phyloP scores from a whole-genome alignment of 2,888 invertebrate genomes.

The Ormyrus nitidulus region DNA sequence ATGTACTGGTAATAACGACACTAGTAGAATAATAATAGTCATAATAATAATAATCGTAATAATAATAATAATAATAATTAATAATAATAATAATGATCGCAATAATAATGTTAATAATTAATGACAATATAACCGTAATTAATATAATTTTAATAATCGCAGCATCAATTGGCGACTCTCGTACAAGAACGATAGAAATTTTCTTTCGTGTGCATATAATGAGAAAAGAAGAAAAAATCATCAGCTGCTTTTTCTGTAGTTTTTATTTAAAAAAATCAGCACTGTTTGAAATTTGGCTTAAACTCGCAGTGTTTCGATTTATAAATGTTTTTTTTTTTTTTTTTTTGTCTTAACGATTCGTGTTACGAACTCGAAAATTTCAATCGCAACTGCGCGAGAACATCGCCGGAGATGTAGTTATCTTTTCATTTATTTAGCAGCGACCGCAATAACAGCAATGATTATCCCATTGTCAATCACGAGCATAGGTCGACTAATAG shows the following conservation, averaged over 20 bases:
- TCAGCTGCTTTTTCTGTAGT: conserved; percentile 37
- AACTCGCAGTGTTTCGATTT: conserved; percentile 42
- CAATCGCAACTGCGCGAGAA: conserved; percentile 56
- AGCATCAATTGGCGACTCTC: conserved; percentile 60
- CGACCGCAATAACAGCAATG: conserved; percentile 60
- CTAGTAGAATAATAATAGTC: conserved; percentile 57
- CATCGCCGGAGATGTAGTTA: conserved; percentile 47
- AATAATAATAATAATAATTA: conserved; percentile 63
- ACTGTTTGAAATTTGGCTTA: conserved; percentile 38
- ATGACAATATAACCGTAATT: conserved; percentile 67
- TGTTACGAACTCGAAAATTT: conserved; percentile 51
- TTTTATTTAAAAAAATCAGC: conserved; percentile 52
- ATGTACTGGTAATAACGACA: conserved; percentile 48
- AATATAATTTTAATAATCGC: conserved; percentile 63
- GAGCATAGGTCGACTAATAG: conserved; percentile 56
- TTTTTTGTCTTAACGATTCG: conserved; percentile 3
- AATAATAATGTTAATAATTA: conserved; percentile 64
- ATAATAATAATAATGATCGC: conserved; percentile 64
- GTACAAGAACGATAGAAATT: conserved; percentile 56
- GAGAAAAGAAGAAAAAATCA: conserved; percentile 13
- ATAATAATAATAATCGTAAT: conserved; percentile 60
- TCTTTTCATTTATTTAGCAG: conserved; percentile 52
- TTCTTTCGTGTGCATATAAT: conserved; percentile 40
- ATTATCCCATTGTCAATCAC: conserved; percentile 59
- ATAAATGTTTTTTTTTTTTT: conserved; percentile 28